Conservation (phyloP, 2,888 invertebrate genomes). For the Lacanobia wlatinum region DNA sequence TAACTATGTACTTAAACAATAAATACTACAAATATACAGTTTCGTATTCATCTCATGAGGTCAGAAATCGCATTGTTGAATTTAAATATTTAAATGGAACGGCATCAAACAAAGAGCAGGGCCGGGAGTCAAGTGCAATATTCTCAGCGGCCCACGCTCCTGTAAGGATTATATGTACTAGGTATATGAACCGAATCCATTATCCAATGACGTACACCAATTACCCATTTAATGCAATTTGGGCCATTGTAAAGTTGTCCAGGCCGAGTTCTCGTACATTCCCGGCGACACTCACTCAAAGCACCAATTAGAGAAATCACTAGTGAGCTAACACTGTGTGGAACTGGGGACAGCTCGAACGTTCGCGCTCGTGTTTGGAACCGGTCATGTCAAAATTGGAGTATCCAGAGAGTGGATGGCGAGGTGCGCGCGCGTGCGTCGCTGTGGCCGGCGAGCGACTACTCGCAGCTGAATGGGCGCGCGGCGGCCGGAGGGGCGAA, state of each 20-base stretch:
- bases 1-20: conserved; percentile 67
- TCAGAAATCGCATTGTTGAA: conserved; percentile 82
- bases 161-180: conserved; percentile 81
- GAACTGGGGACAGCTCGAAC: conserved; percentile 78
- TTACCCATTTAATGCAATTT: conserved; percentile 91
- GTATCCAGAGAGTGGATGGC: conserved; percentile 77
- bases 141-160: conserved; percentile 83
- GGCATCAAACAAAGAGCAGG: conserved; percentile 82
- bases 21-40: conserved; percentile 73
- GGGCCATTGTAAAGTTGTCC: conserved; percentile 88
- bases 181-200: conserved; percentile 88
- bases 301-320: conserved; percentile 88
- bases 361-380: conserved; percentile 79
- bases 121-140: conserved; percentile 86
- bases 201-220: conserved; percentile 90
- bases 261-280: conserved; percentile 84
- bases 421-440: conserved; percentile 87
- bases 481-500: conserved; percentile 90
- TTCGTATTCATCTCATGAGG: conserved; percentile 85
- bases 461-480: conserved; percentile 85
- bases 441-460: conserved; percentile 89
- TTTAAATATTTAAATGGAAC: conserved; percentile 83
- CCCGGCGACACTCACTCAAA: conserved; percentile 88
- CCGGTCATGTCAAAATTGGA: conserved; percentile 83
- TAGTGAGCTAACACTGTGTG: conserved; percentile 82